Evolutionary conservation across 2,888 invertebrate species (phyloP).

Genomic region (Patella ulyssiponensis): DNA sequence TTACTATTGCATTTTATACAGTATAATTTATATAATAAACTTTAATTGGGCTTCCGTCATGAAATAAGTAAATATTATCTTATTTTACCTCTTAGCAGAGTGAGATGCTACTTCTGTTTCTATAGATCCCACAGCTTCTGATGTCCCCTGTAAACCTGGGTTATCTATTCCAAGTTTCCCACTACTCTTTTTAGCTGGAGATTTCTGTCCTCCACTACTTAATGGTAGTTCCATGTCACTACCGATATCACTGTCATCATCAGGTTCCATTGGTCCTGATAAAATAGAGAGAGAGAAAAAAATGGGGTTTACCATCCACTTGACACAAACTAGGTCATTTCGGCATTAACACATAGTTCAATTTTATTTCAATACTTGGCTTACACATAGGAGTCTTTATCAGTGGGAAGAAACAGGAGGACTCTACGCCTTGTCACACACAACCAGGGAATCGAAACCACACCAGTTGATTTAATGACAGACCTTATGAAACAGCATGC

Average conservation of each 20-base stretch:
- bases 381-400: too few species aligned
- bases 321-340: background rate
- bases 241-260: constrained; percentile 56
- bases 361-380: too few species aligned
- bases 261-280: constrained; percentile 26
- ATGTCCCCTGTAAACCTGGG: constrained; percentile 1
- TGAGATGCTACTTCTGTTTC: background rate
- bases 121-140: background rate
- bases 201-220: constrained; percentile 36
- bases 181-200: constrained; percentile 23
- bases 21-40: too few species aligned
- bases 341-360: too few species aligned
- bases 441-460: too few species aligned
- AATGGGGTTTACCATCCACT: background rate
- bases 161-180: constrained; percentile 17
- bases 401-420: too few species aligned
- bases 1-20: too few species aligned
- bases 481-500: too few species aligned
- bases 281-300: background rate
- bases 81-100: background rate
- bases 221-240: constrained; percentile 52
- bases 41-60: too few species aligned
- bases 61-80: too few species aligned
- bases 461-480: too few species aligned
- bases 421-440: too few species aligned